Base-by-base conservation (phyloP, 2,797 vertebrate genomes). In the Huso huso region DNA sequence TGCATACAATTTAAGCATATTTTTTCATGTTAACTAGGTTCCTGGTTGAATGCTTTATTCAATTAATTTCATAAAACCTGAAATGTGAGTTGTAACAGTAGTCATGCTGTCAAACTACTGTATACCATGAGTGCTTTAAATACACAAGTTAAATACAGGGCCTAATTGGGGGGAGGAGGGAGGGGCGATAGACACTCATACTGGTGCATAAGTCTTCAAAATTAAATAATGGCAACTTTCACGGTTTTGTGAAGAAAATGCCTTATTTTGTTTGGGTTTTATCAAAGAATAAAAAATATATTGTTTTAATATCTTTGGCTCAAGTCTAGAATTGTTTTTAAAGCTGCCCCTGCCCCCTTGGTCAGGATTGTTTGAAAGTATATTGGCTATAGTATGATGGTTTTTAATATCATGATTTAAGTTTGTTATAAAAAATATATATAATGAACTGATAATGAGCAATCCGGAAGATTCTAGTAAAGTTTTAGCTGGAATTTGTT, bases 71-170 rank as follows among this genome's bases (percentile, higher is more conserved):
- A n/a, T 58, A 37, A 37, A 37, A 37, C 23, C 2, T 37, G 23
- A 1, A 37, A 37, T 37, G 23, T 37, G 23, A 37, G 23, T 58
- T 58, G 13, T 61, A 71, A 72, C 74, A 82, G 76, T 75, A 74
- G 72, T 37, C 23, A 78, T 55, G 71, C 50, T 77, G 76, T 76
- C 64, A 72, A 81, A 76, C 75, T 71, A 75, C 83, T 58, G 55
- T 69, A 73, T 75, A 80, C 87, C 87, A 84, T 74, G 85, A 87
- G 86, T 90, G 87, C 87, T 86, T 86, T 87, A 85, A 65, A 83
- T 74, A 71, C 78, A 18, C 15, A 18, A 18, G 15, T 55, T 9
- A 10, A 55, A 55, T 55, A 10, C n/a, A 10, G 52, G 52, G 52
- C n/a, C 6, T 55, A 3, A n/a, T 55, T 3, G 52, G 4, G 52